phyloP scores from a whole-genome alignment of 2,797 vertebrate species.

The Philypnodon macrostomus region DNA sequence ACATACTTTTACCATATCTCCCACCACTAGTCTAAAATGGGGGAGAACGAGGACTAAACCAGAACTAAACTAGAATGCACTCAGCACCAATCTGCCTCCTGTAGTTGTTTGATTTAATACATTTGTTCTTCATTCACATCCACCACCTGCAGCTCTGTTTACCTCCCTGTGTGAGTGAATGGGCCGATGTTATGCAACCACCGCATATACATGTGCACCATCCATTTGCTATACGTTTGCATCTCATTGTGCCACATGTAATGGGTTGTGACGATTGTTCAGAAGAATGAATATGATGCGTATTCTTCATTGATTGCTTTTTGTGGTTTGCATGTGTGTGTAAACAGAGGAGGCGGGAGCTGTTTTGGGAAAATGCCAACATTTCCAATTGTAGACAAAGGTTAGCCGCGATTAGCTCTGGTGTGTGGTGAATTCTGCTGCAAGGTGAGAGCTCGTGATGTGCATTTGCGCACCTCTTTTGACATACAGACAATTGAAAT shows the following conservation, averaged over 20 bases:
- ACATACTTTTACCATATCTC: no score
- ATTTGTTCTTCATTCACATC: not conserved
- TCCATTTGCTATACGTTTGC: not conserved
- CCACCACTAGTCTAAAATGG: no score
- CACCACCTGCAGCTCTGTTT: conserved; percentile 4
- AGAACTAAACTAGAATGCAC: no score
- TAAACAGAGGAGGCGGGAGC: conserved; percentile 10
- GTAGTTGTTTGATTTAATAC: not conserved
- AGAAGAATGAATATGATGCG: not conserved
- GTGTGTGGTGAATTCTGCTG: conserved; percentile 40
- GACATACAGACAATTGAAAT: not conserved
- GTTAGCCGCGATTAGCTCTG: conserved; percentile 44
- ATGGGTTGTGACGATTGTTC: not conserved
- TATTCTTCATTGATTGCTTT: not conserved
- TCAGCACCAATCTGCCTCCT: no score
- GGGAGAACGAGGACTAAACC: no score
- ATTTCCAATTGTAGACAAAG: conserved; percentile 54
- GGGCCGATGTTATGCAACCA: not conserved
- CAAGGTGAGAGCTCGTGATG: conserved; percentile 39
- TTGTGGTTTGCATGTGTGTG: conserved; percentile 3
- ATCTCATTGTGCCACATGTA: not conserved
- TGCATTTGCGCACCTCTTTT: conserved; percentile 10
- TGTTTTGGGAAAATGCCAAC: conserved; percentile 54
- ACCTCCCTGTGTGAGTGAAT: not conserved
- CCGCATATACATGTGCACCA: not conserved